Evolutionary conservation across 2,113 vertebrate species (phyloP), one percentile per base, ranked within the genome.

Genomic region (Nymphicus hollandicus): DNA sequence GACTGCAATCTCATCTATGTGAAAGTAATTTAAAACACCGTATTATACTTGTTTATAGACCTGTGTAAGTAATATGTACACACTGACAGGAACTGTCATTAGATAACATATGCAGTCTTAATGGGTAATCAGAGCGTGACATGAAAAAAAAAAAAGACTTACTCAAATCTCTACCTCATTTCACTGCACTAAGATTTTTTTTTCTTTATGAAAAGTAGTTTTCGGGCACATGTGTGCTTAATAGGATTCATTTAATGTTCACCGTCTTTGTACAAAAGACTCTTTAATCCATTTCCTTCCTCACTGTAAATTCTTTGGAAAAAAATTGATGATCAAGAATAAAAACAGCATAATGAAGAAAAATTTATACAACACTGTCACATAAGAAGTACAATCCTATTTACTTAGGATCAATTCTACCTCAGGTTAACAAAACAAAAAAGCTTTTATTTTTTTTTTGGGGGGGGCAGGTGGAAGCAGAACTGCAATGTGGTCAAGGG

Each of bases 31-130:
- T 84, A 81, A 74, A 78, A 64, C 8, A 66, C 7, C 0, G 0
- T 27, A 74, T 86, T 73, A 52, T 17, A 41, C 2, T 63, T 92
- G 69, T 78, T 90, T 86, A 68, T 68, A 39, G 49, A 63, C 11
- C 46, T 46, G n/a, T 58, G 81, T 50, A 71, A 80, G n/a, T 55
- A 88, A 66, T 81, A 60, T 19, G 50, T 79, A 70, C 56, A 82
- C 63, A 56, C 25, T 33, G 63, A 77, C 20, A 85, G 84, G 73
- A 94, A 68, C 18, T 64, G 23, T 81, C 56, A 44, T 60, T 74
- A 89, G 81, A 39, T 79, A 91, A 87, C 73, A 53, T 4, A 81
- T 12, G 37, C 19, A 58, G 37, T 77, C 53, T 92, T 86, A 95
- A 86, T 13, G 53, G 81, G 35, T 64, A 89, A 95, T 65, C 39